These are phyloP conservation scores for Argyrosomus japonicus DNA, from an alignment of 2,113 vertebrate species.

Conservation along the genomic window DNA sequence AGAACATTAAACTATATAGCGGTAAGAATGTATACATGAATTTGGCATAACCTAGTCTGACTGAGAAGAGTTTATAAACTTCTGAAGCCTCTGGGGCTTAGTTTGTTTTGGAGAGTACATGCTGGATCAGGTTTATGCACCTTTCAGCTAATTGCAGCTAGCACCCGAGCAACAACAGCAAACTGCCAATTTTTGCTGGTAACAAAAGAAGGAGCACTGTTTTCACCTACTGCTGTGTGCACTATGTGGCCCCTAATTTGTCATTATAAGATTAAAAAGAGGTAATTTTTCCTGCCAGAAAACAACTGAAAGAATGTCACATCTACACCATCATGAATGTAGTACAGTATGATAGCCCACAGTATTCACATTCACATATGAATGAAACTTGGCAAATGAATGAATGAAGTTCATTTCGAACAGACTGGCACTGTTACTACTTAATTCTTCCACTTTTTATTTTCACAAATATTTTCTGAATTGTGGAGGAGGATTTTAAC, in stretches of 20 bases:
- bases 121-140: background rate
- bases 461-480: background rate
- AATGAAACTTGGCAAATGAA: slow-evolving; percentile 21
- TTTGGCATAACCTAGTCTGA: background rate
- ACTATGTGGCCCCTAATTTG: background rate
- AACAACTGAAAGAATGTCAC: background rate
- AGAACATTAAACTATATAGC: background rate
- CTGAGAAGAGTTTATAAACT: background rate
- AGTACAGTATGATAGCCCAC: background rate
- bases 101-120: background rate
- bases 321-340: background rate
- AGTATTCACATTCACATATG: slow-evolving; percentile 9
- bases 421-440: background rate
- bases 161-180: background rate
- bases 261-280: background rate
- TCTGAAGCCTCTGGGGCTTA: background rate
- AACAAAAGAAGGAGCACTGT: background rate
- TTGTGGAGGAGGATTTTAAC: background rate
- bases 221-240: background rate
- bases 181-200: background rate
- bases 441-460: background rate
- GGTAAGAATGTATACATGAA: background rate
- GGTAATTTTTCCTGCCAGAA: background rate
- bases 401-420: slow-evolving; percentile 17
- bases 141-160: background rate